Conservation (phyloP, 2,888 invertebrate genomes). For the Cerastoderma edule region DNA sequence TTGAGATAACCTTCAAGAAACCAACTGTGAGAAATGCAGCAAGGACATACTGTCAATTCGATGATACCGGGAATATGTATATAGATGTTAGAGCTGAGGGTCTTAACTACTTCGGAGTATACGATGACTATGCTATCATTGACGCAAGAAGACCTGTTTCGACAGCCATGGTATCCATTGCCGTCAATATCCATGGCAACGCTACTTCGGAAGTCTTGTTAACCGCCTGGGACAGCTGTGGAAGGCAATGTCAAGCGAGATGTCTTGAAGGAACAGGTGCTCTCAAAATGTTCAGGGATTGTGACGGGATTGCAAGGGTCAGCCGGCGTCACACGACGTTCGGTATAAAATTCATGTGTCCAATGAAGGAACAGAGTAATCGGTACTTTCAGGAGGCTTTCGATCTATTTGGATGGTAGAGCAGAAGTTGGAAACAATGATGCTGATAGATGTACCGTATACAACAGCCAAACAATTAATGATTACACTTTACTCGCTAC, state of each 20-base stretch:
- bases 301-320: no score
- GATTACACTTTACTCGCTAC: no score
- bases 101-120: slow-evolving; percentile 70
- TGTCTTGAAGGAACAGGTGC: slow-evolving; percentile 48
- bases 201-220: slow-evolving; percentile 56
- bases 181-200: slow-evolving; percentile 48
- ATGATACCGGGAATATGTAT: neutral
- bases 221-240: slow-evolving; percentile 71
- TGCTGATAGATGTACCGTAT: no score
- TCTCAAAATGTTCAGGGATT: no score
- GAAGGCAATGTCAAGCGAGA: slow-evolving; percentile 68
- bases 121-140: slow-evolving; percentile 27
- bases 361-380: no score
- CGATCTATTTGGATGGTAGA: no score
- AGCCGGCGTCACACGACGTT: no score
- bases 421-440: no score
- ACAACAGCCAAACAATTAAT: no score
- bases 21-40: no score
- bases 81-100: slow-evolving; percentile 61
- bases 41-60: neutral
- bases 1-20: neutral
- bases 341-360: no score
- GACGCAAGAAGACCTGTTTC: slow-evolving; percentile 66
- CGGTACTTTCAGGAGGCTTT: no score
- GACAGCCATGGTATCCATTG: slow-evolving; percentile 64